Conservation (phyloP, 2,888 invertebrate species). For the Horisme vitalbata region DNA sequence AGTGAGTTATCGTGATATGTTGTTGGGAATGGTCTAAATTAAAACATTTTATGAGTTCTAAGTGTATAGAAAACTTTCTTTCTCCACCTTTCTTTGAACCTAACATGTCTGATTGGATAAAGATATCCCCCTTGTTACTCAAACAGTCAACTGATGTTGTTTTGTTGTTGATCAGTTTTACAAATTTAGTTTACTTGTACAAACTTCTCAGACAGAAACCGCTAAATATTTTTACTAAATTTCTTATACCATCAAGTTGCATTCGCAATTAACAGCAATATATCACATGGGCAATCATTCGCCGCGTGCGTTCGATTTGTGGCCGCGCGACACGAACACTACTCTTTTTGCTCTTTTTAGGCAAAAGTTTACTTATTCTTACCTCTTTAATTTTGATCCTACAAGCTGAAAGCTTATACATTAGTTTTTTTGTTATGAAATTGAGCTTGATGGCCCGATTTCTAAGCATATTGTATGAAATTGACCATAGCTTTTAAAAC, state of each 20-base stretch:
- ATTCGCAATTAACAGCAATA: conserved; percentile 55
- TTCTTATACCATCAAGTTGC: conserved; percentile 39
- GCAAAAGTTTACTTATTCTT: not conserved
- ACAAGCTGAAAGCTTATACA: too few species aligned
- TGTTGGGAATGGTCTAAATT: conserved; percentile 22
- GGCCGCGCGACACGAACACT: conserved; percentile 55
- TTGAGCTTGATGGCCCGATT: too few species aligned
- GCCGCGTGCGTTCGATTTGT: conserved; percentile 78
- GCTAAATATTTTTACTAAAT: conserved; percentile 25
- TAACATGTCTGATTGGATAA: too few species aligned
- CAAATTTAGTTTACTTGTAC: too few species aligned
- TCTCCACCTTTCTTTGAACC: not conserved
- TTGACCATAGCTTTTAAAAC: too few species aligned
- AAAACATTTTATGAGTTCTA: conserved; percentile 33
- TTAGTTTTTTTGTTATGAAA: too few species aligned
- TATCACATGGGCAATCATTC: conserved; percentile 69
- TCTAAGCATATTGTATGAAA: too few species aligned
- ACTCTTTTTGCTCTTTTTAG: conserved; percentile 24
- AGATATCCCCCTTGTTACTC: too few species aligned
- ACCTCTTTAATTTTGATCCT: not conserved
- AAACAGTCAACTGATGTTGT: too few species aligned
- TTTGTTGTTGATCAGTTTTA: not conserved
- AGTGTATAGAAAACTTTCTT: conserved; percentile 7
- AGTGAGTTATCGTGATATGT: conserved; percentile 33
- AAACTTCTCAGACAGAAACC: not conserved